Conservation (phyloP, 2,888 invertebrate species). For the Watsonalla binaria region DNA sequence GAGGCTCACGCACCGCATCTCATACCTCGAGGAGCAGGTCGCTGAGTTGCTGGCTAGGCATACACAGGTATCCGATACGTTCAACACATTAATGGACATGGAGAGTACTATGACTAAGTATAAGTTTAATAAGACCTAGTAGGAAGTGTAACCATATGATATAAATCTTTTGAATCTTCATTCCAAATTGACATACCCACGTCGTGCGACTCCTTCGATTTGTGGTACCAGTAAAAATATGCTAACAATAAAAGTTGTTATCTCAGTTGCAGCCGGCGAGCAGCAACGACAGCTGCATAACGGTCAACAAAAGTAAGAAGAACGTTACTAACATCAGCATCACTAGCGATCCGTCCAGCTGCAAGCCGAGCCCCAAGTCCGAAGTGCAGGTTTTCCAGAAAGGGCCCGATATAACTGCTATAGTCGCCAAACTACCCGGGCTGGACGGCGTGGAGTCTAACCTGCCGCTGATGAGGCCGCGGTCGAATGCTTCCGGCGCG, state of each 20-base stretch:
- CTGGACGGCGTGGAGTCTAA: constrained; percentile 66
- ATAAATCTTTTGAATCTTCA: too few species aligned
- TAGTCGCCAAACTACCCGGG: constrained; percentile 82
- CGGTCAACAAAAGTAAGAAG: constrained; percentile 78
- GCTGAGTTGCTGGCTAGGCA: constrained; percentile 77
- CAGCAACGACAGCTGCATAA: constrained; percentile 69
- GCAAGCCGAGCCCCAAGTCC: constrained; percentile 63
- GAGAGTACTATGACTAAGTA: too few species aligned
- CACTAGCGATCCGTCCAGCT: constrained; percentile 72
- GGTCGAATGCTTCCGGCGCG: constrained; percentile 76
- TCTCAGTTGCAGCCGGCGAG: constrained; percentile 55
- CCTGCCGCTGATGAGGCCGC: constrained; percentile 72
- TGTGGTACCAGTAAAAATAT: too few species aligned
- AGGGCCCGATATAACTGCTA: constrained; percentile 87
- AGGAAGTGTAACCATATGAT: too few species aligned
- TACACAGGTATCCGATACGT: constrained; percentile 40
- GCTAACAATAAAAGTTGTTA: background rate
- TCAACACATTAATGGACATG: background rate
- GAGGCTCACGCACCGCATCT: constrained; percentile 90
- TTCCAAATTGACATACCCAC: too few species aligned
- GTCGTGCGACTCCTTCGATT: too few species aligned
- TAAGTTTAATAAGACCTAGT: too few species aligned
- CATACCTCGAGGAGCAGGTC: constrained; percentile 93
- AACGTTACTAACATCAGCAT: constrained; percentile 86
- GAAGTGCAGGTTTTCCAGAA: constrained; percentile 86